Evolutionary conservation across 2,113 vertebrate genomes (phyloP).

Genomic region (Vicugna pacos): DNA sequence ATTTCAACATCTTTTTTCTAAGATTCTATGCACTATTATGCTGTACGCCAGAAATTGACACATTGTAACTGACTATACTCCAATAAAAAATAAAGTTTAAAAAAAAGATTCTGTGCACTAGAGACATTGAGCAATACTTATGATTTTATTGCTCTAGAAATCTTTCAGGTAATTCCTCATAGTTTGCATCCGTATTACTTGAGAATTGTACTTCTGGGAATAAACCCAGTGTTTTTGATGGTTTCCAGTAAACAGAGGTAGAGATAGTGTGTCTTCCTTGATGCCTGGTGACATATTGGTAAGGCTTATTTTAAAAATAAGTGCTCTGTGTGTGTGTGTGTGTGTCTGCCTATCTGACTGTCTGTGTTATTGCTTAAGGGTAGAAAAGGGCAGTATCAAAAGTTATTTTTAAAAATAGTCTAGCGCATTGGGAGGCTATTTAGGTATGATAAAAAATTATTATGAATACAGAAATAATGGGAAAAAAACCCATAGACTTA

Average conservation of each 20-base stretch:
- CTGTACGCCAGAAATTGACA: too few relatives aligned
- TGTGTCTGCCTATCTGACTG: background rate
- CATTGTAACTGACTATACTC: too few relatives aligned
- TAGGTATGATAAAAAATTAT: constrained; percentile 7
- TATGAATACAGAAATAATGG: background rate
- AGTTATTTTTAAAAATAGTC: background rate
- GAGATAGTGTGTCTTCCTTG: background rate
- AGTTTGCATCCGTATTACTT: background rate
- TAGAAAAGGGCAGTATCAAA: background rate
- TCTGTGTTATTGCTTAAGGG: background rate
- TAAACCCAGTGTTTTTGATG: background rate
- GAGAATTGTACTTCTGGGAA: background rate
- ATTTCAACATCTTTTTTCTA: background rate
- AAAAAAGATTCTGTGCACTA: background rate
- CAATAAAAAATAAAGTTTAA: too few relatives aligned
- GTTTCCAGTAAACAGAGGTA: background rate
- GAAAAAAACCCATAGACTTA: background rate
- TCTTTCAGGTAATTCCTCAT: background rate
- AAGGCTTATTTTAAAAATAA: background rate
- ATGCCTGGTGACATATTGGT: background rate
- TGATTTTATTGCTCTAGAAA: background rate
- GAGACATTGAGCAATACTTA: background rate
- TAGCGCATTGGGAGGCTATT: background rate
- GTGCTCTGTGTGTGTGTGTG: background rate
- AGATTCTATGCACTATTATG: background rate